Conservation (phyloP, 2,797 vertebrate genomes). For the Microctenopoma lineatum region DNA sequence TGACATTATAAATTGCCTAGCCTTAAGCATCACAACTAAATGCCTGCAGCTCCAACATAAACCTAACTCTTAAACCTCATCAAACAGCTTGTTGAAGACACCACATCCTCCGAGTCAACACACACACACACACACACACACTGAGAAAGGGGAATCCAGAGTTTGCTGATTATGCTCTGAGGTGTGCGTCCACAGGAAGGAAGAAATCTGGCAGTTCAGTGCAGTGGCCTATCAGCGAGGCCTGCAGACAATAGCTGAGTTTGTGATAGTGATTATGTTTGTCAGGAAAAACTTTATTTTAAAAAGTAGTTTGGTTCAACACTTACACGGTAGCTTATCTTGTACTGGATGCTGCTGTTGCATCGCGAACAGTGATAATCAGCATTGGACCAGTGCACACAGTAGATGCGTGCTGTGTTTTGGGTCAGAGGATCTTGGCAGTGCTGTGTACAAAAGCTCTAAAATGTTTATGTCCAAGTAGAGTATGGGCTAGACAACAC, state of each 20-base stretch:
- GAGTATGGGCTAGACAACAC: no score
- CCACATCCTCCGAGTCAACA: no score
- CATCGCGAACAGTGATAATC: neutral
- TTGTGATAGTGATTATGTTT: neutral
- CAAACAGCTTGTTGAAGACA: no score
- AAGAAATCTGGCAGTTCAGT: conserved; percentile 14
- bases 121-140: no score
- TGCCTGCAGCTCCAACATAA: no score
- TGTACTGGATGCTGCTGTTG: neutral
- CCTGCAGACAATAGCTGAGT: conserved; percentile 34
- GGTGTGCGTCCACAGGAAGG: conserved; percentile 30
- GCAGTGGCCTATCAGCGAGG: conserved; percentile 20
- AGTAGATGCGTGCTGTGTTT: conserved; percentile 27
- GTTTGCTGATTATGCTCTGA: conserved; percentile 24
- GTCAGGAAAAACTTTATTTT: neutral
- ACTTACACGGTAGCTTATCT: neutral
- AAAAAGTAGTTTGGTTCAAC: neutral
- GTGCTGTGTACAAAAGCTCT: neutral
- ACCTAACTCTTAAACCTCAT: no score
- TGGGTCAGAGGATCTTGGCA: conserved; percentile 26
- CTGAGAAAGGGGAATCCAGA: conserved; percentile 33
- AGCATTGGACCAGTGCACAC: neutral
- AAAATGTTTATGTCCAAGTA: no score
- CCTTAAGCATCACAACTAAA: neutral
- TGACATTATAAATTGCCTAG: neutral